These are phyloP conservation scores for Lepidocolaptes lacrymiger DNA, from an alignment of 2,797 vertebrate species.

Conservation along the genomic window DNA sequence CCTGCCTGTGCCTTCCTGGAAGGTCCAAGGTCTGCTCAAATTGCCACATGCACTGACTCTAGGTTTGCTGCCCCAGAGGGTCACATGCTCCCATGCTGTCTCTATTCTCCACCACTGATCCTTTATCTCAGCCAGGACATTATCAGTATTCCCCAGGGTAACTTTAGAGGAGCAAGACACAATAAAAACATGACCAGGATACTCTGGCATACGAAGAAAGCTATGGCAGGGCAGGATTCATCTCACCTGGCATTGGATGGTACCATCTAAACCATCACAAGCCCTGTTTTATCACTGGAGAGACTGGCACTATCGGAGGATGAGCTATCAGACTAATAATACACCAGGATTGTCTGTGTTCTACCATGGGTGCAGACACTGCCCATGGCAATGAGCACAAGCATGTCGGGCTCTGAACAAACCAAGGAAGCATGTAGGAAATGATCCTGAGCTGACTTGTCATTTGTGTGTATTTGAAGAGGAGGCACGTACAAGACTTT, in stretches of 20 bases:
- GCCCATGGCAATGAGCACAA: background rate
- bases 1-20: background rate
- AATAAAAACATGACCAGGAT: background rate
- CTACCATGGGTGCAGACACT: background rate
- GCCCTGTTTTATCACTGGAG: background rate
- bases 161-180: background rate
- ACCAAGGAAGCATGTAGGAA: background rate
- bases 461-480: background rate
- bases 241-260: background rate
- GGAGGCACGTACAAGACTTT: background rate
- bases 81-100: fast-evolving
- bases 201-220: background rate
- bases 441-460: background rate
- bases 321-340: background rate
- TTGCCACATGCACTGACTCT: fast-evolving
- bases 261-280: background rate
- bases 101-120: background rate
- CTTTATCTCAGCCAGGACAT: background rate
- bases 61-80: fast-evolving
- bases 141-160: background rate
- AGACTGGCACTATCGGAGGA: background rate
- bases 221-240: background rate
- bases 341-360: fast-evolving
- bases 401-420: background rate
- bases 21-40: background rate